These are phyloP conservation scores for Numenius arquata DNA, from an alignment of 2,113 vertebrate genomes.

Conservation along the genomic window DNA sequence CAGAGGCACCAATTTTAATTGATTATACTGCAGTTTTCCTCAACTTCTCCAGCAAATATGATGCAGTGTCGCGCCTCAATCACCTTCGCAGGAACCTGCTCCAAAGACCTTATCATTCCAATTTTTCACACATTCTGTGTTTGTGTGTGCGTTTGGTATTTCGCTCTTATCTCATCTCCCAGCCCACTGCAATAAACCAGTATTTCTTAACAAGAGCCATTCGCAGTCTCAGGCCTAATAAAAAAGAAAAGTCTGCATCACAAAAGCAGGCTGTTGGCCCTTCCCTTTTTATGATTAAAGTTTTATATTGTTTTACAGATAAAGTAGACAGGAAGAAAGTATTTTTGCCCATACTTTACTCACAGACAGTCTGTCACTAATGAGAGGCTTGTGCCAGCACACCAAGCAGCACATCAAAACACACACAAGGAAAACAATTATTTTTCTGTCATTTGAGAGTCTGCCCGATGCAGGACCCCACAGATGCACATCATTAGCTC, in stretches of 20 bases:
- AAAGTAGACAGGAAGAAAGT: neutral
- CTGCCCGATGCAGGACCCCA: rapidly evolving
- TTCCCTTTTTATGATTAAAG: conserved; percentile 1
- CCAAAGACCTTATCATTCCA: conserved; percentile 1
- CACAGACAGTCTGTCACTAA: neutral
- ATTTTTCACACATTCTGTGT: neutral
- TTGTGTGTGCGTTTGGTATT: neutral
- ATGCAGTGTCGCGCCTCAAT: neutral
- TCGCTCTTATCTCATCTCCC: conserved; percentile 40
- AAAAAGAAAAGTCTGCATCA: neutral
- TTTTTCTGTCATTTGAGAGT: neutral
- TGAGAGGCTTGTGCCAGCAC: neutral
- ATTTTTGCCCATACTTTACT: neutral
- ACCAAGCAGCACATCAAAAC: neutral
- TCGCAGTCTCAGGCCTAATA: neutral
- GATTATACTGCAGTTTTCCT: conserved; percentile 47
- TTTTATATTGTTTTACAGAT: conserved; percentile 4
- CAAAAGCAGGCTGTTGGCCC: neutral
- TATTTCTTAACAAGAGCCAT: neutral
- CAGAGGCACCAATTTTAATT: conserved; percentile 9
- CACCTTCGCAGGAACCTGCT: neutral
- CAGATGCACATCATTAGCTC: neutral
- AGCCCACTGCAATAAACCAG: neutral
- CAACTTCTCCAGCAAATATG: neutral
- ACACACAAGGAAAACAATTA: neutral